phyloP scores from a whole-genome alignment of 2,113 vertebrate species.

The Nannospalax galili region DNA sequence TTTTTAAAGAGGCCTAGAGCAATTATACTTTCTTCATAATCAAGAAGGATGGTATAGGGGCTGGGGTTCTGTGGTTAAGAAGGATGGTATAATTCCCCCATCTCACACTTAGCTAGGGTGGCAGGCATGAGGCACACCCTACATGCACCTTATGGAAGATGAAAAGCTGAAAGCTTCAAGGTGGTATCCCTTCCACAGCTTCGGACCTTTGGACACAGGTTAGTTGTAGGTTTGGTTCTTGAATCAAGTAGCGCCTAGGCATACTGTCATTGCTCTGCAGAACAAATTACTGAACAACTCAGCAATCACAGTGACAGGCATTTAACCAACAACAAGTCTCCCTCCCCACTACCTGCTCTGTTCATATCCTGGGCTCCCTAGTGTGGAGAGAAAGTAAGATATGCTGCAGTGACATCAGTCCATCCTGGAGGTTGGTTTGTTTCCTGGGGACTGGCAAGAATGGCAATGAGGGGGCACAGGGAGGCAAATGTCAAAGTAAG shows the following conservation, averaged over 20 bases:
- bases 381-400: background rate
- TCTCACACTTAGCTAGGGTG: background rate
- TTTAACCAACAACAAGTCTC: background rate
- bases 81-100: too few relatives aligned
- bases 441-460: constrained; percentile 44
- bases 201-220: background rate
- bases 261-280: background rate
- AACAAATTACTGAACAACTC: background rate
- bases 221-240: constrained; percentile 25
- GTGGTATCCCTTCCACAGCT: background rate
- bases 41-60: background rate
- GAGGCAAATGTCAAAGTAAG: constrained; percentile 17
- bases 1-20: background rate
- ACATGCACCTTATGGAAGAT: background rate
- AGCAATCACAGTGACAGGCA: background rate
- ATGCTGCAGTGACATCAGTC: background rate
- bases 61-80: too few relatives aligned
- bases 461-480: background rate
- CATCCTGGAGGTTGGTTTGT: background rate
- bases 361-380: background rate
- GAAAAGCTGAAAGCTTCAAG: background rate
- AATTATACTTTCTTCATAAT: background rate
- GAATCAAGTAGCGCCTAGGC: constrained; percentile 21
- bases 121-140: background rate
- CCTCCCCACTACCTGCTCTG: background rate